Conservation (phyloP, 2,113 vertebrate genomes). For the Notarius lentiginosus region DNA sequence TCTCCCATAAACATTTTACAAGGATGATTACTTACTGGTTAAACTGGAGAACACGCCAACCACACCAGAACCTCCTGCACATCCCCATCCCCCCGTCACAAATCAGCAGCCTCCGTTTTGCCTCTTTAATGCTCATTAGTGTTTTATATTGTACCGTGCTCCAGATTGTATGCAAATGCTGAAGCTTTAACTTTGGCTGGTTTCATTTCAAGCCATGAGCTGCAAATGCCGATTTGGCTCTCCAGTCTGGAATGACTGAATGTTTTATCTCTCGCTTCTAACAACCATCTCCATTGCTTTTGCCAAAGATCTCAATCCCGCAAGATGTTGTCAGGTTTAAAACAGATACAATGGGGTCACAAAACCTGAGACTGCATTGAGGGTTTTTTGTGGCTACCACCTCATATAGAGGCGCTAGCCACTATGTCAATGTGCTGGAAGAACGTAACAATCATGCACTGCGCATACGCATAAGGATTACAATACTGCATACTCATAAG, state of each 20-base stretch:
- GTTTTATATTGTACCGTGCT: conserved; percentile 9
- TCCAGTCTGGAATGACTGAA: background rate
- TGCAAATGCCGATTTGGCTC: conserved; percentile 34
- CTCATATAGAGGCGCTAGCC: too few relatives aligned
- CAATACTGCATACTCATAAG: too few relatives aligned
- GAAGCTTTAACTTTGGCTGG: conserved; percentile 9
- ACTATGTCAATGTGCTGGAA: too few relatives aligned
- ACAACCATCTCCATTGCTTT: background rate
- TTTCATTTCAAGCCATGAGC: conserved; percentile 2
- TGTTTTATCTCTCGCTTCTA: background rate
- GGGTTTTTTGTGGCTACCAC: too few relatives aligned
- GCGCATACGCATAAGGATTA: too few relatives aligned
- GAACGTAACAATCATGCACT: too few relatives aligned
- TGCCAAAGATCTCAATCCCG: background rate
- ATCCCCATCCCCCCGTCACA: background rate
- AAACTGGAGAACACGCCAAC: conserved; percentile 32
- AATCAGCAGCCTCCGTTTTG: conserved; percentile 19
- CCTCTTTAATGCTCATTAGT: conserved; percentile 20
- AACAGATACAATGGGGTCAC: background rate
- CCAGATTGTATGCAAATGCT: conserved; percentile 34
- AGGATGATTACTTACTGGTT: conserved; percentile 52
- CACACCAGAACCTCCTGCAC: conserved; percentile 28
- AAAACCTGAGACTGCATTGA: background rate
- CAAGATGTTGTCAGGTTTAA: background rate
- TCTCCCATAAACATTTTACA: conserved; percentile 55